Evolutionary conservation across 2,113 vertebrate genomes (phyloP), one percentile per base, ranked within the genome.

Genomic region (Ardeotis arabs): DNA sequence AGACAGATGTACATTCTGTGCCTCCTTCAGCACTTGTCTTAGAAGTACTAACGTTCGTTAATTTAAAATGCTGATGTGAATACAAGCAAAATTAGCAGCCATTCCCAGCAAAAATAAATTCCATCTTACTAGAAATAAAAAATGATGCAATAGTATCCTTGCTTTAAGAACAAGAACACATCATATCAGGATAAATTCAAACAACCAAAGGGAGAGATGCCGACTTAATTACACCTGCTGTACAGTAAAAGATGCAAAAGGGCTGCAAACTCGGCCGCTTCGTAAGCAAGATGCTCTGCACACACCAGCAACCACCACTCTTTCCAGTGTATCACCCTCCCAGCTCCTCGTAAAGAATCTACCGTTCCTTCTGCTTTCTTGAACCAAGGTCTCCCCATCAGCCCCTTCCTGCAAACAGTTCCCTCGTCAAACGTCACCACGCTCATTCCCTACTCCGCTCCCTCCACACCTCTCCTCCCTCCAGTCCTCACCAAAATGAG

Each of bases 331-430:
- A 29, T 6, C 45, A 28, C 28, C 8, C 37, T 50, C n/a, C 21
- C 37, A 16, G 2, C 3, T 45, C 82, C 63, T 50, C 18, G 24
- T 20, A 12, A 39, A 31, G 31, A 44, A 5, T 2, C 75, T 8
- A 16, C 16, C 18, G 12, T 31, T 56, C 58, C 44, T 86, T 7
- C 56, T 52, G 35, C 75, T 35, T 80, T 62, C 31, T 35, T 37
- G n/a, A 53, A 4, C 4, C 39, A 37, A 39, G 20, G 28, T 33
- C 10, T 84, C 60, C 1, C 0, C 1, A 63, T 6, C 33, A 49
- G 31, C 7, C 27, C 25, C 14, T 47, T 64, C 44, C 0, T 29
- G 35, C 37, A 77, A 28, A 4, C 12, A 24, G 28, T 1, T 74
- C 31, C 13, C 45, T 56, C 60, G 59, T 47, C 35, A 72, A 24